Conservation (phyloP, 1,140 invertebrate genomes). For the Antheraea mylitta region DNA sequence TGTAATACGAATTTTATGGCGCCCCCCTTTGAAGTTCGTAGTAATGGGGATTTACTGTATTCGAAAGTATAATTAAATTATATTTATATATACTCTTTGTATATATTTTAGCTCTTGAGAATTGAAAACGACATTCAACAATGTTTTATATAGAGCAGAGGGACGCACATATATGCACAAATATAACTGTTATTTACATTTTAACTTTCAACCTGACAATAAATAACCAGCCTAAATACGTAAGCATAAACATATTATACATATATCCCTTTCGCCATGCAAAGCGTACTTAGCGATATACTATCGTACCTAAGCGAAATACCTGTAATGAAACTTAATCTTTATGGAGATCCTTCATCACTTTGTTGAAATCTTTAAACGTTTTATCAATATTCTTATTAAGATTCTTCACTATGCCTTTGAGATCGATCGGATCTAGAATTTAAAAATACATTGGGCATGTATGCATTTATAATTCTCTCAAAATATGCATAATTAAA, state of each 20-base stretch:
- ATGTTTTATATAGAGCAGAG: no score
- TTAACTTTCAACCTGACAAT: constrained; percentile 19
- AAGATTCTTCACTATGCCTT: not conserved
- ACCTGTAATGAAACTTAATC: constrained; percentile 38
- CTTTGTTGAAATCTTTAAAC: constrained; percentile 43
- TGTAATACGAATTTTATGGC: no score
- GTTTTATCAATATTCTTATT: constrained; percentile 59
- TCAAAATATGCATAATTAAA: no score
- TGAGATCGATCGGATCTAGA: not conserved
- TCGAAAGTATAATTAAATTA: no score
- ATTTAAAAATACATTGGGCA: not conserved
- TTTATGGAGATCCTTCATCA: constrained; percentile 44
- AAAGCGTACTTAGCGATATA: constrained; percentile 28
- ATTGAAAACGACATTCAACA: no score
- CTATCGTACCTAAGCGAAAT: constrained; percentile 21
- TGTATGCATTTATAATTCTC: constrained; percentile 12
- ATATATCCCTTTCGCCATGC: constrained; percentile 24
- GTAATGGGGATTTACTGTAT: no score
- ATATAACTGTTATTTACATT: no score
- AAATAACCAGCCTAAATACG: constrained; percentile 7
- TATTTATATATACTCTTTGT: no score
- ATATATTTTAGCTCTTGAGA: no score
- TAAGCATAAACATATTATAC: not conserved
- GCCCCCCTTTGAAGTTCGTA: no score
- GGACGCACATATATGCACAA: no score